These are phyloP conservation scores for Neopelma chrysocephalum DNA, from an alignment of 2,797 vertebrate genomes.

Conservation along the genomic window DNA sequence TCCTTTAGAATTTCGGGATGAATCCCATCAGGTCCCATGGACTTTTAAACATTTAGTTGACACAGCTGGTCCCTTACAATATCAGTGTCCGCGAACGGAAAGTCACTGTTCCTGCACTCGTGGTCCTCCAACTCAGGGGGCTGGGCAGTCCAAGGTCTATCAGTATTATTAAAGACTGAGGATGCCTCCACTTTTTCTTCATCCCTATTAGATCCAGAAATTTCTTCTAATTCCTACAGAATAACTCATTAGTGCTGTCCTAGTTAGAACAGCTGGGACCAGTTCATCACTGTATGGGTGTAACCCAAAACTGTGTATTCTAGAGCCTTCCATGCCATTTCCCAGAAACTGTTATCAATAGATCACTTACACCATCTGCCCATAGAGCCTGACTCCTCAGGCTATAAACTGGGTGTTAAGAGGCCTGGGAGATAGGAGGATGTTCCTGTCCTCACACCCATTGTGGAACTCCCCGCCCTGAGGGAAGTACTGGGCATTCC, in stretches of 20 bases:
- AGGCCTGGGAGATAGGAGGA: too few species aligned
- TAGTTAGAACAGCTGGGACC: too few species aligned
- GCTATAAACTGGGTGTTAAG: too few species aligned
- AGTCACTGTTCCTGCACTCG: neutral
- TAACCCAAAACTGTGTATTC: too few species aligned
- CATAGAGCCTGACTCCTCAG: too few species aligned
- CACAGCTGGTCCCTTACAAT: neutral
- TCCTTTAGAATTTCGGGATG: neutral
- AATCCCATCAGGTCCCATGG: neutral
- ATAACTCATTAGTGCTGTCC: neutral
- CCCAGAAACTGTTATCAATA: too few species aligned
- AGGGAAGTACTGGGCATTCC: too few species aligned
- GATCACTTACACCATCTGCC: too few species aligned
- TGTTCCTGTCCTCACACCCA: too few species aligned
- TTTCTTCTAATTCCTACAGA: neutral
- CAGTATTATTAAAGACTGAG: neutral
- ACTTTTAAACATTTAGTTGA: neutral
- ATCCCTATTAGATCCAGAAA: neutral
- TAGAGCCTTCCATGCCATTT: too few species aligned
- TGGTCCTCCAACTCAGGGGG: neutral
- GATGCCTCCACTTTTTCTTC: neutral
- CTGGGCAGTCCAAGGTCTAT: neutral
- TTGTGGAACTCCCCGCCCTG: too few species aligned
- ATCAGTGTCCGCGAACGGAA: neutral
- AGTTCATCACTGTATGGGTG: too few species aligned